Evolutionary conservation across 2,797 vertebrate genomes (phyloP).

Genomic region (Ispidina lecontei): DNA sequence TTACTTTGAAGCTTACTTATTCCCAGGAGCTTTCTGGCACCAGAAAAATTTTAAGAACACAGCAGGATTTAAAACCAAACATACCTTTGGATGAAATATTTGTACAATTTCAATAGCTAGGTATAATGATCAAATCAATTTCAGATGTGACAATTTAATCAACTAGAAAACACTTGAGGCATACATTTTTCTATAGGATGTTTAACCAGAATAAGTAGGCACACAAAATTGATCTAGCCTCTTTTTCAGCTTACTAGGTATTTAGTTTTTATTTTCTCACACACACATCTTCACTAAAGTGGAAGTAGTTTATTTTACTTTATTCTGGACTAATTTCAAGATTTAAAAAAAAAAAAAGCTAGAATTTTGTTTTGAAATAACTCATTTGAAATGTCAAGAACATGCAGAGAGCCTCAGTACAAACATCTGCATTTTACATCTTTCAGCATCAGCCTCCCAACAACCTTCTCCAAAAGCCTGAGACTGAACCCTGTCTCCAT

Average conservation of each 20-base stretch:
- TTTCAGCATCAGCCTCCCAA: neutral
- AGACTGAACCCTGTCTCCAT: neutral
- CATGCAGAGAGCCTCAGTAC: neutral
- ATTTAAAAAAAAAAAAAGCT: neutral
- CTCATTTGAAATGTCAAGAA: neutral
- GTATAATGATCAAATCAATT: neutral
- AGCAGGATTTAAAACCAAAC: neutral
- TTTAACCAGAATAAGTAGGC: neutral
- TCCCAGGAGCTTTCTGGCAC: neutral
- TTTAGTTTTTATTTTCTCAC: neutral
- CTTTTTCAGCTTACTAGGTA: neutral
- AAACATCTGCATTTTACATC: neutral
- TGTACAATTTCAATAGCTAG: neutral
- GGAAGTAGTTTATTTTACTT: neutral
- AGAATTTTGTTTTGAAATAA: neutral
- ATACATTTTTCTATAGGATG: neutral
- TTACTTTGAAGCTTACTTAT: neutral
- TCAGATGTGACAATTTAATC: neutral
- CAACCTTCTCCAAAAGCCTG: neutral
- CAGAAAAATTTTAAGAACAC: neutral
- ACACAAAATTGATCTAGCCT: neutral
- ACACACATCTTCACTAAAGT: neutral
- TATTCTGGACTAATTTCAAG: neutral
- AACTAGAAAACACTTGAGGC: neutral
- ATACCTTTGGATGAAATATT: neutral